Conservation (phyloP, 1,140 invertebrate species). For the Leptopilina clavipes region DNA sequence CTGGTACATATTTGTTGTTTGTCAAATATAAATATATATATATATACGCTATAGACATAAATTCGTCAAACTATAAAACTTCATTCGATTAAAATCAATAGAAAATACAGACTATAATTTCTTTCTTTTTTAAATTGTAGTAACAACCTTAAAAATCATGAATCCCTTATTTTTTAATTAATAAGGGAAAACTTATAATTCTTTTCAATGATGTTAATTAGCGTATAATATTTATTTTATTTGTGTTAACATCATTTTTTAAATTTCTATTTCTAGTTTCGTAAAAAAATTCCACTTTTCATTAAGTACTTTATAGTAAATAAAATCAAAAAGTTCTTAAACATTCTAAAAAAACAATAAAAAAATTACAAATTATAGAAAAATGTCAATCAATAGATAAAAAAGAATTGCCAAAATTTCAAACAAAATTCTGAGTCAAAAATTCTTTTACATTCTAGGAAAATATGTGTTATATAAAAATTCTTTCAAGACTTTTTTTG, state of each 20-base stretch:
- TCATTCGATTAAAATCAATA: neutral
- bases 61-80: neutral
- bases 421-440: neutral
- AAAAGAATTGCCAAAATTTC: neutral
- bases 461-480: neutral
- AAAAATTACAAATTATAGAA: too few relatives aligned
- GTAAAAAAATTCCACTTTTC: constrained; percentile 1
- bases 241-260: neutral
- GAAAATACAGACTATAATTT: neutral
- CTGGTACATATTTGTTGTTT: neutral
- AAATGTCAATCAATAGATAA: neutral
- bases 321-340: neutral
- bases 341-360: too few relatives aligned
- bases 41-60: neutral
- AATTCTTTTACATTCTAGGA: neutral
- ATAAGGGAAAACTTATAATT: too few relatives aligned
- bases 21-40: constrained; percentile 1
- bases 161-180: neutral
- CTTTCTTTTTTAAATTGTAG: neutral
- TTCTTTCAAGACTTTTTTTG: neutral
- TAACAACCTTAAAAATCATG: neutral
- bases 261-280: neutral
- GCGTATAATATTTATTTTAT: neutral
- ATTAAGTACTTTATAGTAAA: constrained; percentile 1
- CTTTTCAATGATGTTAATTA: too few relatives aligned